Base-by-base conservation (phyloP, 2,888 invertebrate genomes). In the Microplitis manilae region DNA sequence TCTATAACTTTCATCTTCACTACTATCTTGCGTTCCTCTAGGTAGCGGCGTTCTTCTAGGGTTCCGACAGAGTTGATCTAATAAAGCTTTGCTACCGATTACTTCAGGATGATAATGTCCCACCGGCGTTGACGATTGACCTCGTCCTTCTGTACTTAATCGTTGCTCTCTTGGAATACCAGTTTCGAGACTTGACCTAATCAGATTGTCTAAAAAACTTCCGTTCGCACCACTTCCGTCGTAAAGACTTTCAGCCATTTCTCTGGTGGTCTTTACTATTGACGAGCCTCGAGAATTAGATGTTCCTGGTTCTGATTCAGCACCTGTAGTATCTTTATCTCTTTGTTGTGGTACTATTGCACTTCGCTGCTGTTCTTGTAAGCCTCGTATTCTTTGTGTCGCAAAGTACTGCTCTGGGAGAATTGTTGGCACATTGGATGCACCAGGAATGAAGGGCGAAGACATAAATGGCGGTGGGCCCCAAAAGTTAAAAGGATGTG, bases 131-230 rank as follows among this genome's bases (percentile, higher is more conserved):
- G 91, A 91, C 76, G 91, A 91, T 87, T 92, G 92, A 50, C 87
- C 92, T 30, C 30, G 30, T 60, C 85, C 84, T 62, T 87, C 85
- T 5, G 84, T 81, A 69, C 85, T 79, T 30, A 86, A 82, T 77
- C 87, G 82, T 82, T 88, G 87, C 76, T 89, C 89, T 75, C 89
- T 85, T 38, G 92, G 91, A 84, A 93, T 93, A 5, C 94, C 94
- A 59, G 93, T 93, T 89, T 96, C 96, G 79, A 96, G 91, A 83
- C 94, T 95, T 82, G 96, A 95, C 84, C 96, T 92, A 83, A 96
- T 96, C 84, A 96, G 95, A 73, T 95, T 96, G 87, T 96, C 96
- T 73, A 96, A 91, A 88, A 96, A 95, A 85, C 93, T 91, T n/a
- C 95, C 95, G 81, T 95, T 95, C 81, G 94, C 93, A 5, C 92